phyloP scores from a whole-genome alignment of 2,888 invertebrate species.

The Yponomeuta evonymella region DNA sequence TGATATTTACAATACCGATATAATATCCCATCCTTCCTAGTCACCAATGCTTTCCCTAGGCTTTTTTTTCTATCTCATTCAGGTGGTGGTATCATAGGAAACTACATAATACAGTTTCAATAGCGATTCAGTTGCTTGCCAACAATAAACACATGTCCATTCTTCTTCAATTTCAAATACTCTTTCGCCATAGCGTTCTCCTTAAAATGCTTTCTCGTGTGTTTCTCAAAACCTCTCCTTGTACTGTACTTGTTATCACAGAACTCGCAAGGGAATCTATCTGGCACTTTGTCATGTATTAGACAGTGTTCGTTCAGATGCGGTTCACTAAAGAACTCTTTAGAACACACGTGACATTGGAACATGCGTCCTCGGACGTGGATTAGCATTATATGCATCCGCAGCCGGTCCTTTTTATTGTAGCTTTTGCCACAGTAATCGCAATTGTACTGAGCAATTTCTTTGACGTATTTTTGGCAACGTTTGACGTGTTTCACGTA shows the following conservation, averaged over 20 bases:
- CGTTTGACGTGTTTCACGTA: conserved; percentile 31
- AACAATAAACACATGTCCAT: not conserved
- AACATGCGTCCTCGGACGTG: conserved; percentile 30
- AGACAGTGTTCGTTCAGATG: conserved; percentile 42
- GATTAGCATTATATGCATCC: conserved; percentile 31
- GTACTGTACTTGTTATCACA: conserved; percentile 40
- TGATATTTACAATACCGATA: too few species aligned
- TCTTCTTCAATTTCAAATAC: not conserved
- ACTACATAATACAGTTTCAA: not conserved
- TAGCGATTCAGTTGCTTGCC: not conserved
- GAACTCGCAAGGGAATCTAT: conserved; percentile 38
- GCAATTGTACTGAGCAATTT: conserved; percentile 31
- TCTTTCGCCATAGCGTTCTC: not conserved
- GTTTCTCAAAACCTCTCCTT: conserved; percentile 38
- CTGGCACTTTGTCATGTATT: conserved; percentile 34
- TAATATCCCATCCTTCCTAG: too few species aligned
- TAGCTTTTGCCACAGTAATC: conserved; percentile 42
- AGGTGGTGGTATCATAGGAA: not conserved
- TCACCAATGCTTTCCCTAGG: too few species aligned
- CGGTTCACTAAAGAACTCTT: conserved; percentile 30
- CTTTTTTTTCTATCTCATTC: too few species aligned
- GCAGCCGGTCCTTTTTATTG: conserved; percentile 29
- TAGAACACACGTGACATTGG: conserved; percentile 44
- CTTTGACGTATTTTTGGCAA: conserved; percentile 25
- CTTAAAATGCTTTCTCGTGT: conserved; percentile 23